Percentiles rank a stretch among this genome's conserved stretches.
These are phyloP conservation scores for Proctacanthus coquilletti DNA, from an alignment of 1,140 invertebrate genomes.

Conservation along the genomic window DNA sequence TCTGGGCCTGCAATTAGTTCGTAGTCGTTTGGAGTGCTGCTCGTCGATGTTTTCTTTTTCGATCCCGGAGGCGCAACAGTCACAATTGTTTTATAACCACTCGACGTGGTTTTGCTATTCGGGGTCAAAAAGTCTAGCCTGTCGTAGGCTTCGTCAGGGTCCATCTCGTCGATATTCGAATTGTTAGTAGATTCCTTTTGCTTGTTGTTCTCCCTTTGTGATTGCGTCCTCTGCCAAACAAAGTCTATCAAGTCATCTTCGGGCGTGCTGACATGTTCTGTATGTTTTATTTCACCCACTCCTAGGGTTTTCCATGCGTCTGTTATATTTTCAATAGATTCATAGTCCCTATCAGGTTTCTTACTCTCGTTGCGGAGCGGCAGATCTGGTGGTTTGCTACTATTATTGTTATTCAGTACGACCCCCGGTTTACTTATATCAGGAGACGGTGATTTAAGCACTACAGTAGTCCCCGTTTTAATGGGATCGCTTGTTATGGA, in stretches of 20 bases:
- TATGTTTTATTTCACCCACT: constrained; percentile 50
- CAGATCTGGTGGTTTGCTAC: constrained; percentile 15
- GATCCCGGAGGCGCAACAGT: constrained; percentile 37
- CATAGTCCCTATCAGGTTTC: constrained; percentile 20
- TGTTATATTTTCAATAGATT: constrained; percentile 32
- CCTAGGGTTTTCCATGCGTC: constrained; percentile 65
- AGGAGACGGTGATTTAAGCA: constrained; percentile 18
- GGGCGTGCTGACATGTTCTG: constrained; percentile 30
- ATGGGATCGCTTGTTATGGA: constrained; percentile 19
- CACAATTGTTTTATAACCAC: constrained; percentile 45
- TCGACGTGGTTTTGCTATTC: constrained; percentile 45
- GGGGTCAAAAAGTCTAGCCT: constrained; percentile 64
- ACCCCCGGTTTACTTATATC: constrained; percentile 7
- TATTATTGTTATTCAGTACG: background rate
- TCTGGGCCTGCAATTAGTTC: constrained; percentile 26
- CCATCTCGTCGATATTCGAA: constrained; percentile 15
- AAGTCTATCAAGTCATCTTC: constrained; percentile 23
- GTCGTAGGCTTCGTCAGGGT: constrained; percentile 45
- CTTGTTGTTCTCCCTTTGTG: constrained; percentile 23
- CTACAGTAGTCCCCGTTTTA: constrained; percentile 16
- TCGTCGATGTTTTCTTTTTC: constrained; percentile 9
- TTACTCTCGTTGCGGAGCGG: constrained; percentile 20
- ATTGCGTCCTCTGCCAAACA: constrained; percentile 23
- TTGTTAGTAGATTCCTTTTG: constrained; percentile 14
- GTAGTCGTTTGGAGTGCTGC: background rate